phyloP scores from a whole-genome alignment of 2,888 invertebrate genomes.

The Fissipunctia ypsillon region DNA sequence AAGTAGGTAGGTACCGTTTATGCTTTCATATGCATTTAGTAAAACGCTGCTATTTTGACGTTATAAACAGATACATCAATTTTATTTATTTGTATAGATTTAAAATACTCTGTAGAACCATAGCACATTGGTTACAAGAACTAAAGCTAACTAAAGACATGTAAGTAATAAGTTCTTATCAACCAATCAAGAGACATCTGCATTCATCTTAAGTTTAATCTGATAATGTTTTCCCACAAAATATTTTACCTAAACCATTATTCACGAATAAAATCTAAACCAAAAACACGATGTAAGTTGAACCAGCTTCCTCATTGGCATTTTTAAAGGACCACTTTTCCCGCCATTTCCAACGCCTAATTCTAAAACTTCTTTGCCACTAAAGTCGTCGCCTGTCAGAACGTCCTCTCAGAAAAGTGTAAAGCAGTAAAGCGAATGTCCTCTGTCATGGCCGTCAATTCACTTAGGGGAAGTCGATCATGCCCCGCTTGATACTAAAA shows the following conservation, averaged over 20 bases:
- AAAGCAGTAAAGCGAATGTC: conserved; percentile 76
- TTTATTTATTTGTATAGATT: no score
- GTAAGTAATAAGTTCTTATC: neutral
- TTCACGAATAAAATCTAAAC: neutral
- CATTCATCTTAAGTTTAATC: neutral
- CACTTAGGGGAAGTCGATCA: conserved; percentile 89
- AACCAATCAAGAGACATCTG: no score
- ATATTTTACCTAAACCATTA: neutral
- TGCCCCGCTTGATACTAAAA: conserved; percentile 89
- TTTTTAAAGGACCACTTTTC: conserved; percentile 11
- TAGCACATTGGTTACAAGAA: no score
- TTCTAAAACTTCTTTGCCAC: conserved; percentile 40
- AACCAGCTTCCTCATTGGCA: neutral
- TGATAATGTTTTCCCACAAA: neutral
- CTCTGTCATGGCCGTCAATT: conserved; percentile 86
- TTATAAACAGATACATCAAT: no score
- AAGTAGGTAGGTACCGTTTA: no score
- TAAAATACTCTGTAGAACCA: no score
- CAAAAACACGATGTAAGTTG: conserved; percentile 16
- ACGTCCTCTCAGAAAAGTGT: conserved; percentile 61
- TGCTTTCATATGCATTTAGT: no score
- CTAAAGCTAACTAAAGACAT: neutral
- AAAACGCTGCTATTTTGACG: no score
- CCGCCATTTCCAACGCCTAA: conserved; percentile 11
- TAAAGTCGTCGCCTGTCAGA: conserved; percentile 38